phyloP scores from a whole-genome alignment of 2,113 vertebrate genomes.

The Antennarius striatus region DNA sequence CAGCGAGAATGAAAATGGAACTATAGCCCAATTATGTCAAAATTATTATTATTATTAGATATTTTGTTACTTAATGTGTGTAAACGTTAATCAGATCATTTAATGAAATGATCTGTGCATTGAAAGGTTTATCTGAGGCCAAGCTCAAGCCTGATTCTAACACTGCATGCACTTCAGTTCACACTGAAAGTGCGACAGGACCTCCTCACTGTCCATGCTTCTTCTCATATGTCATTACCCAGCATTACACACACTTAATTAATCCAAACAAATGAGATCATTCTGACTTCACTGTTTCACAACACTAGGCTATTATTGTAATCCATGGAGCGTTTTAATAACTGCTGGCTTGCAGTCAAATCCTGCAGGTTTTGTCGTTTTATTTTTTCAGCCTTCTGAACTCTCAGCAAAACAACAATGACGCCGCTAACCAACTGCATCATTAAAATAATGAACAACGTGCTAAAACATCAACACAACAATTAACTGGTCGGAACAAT shows the following conservation, averaged over 20 bases:
- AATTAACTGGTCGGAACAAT: slow-evolving; percentile 24
- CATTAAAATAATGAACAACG: slow-evolving; percentile 49
- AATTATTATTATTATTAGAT: too few species aligned
- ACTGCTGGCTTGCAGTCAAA: slow-evolving; percentile 33
- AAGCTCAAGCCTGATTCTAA: too few species aligned
- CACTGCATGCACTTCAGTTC: too few species aligned
- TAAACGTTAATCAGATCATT: too few species aligned
- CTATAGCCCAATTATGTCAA: too few species aligned
- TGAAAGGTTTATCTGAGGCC: too few species aligned
- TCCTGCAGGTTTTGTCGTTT: slow-evolving; percentile 33
- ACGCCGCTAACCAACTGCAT: slow-evolving; percentile 37
- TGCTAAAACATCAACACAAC: slow-evolving; percentile 26
- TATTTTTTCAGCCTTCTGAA: slow-evolving; percentile 13
- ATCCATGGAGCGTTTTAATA: slow-evolving; percentile 40
- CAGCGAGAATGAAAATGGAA: too few species aligned
- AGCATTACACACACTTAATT: slow-evolving; percentile 9
- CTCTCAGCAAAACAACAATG: slow-evolving; percentile 36
- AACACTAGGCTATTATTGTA: slow-evolving; percentile 38
- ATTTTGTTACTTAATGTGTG: too few species aligned
- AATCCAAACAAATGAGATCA: slow-evolving; percentile 24
- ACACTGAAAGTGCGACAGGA: too few species aligned
- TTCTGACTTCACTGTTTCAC: slow-evolving; percentile 17
- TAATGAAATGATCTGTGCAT: too few species aligned
- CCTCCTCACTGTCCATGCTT: neutral
- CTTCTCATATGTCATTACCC: slow-evolving; percentile 5